Evolutionary conservation across 2,113 vertebrate species (phyloP).

Genomic region (human): GRCh38 chr9:17000501-17001000

Average conservation of each 20-base stretch:
- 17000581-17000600: constrained; percentile 17
- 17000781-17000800: neutral
- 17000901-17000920: neutral
- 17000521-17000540: neutral
- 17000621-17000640: constrained; percentile 39
- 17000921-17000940: constrained; percentile 13
- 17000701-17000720: constrained; percentile 25
- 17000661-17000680: neutral
- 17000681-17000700: neutral
- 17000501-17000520: constrained; percentile 28
- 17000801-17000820: constrained; percentile 29
- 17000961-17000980: neutral
- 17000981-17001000: neutral
- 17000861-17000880: neutral
- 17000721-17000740: constrained; percentile 47
- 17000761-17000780: constrained; percentile 21
- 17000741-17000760: constrained; percentile 46
- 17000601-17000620: constrained; percentile 13
- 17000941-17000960: constrained; percentile 19
- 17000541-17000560: neutral
- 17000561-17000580: neutral
- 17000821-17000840: neutral
- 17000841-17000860: neutral
- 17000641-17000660: neutral
- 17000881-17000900: constrained; percentile 35